Percentiles rank a stretch among this genome's conserved stretches.
phyloP scores from a whole-genome alignment of 2,797 vertebrate genomes.

The Anguilla obscura region DNA sequence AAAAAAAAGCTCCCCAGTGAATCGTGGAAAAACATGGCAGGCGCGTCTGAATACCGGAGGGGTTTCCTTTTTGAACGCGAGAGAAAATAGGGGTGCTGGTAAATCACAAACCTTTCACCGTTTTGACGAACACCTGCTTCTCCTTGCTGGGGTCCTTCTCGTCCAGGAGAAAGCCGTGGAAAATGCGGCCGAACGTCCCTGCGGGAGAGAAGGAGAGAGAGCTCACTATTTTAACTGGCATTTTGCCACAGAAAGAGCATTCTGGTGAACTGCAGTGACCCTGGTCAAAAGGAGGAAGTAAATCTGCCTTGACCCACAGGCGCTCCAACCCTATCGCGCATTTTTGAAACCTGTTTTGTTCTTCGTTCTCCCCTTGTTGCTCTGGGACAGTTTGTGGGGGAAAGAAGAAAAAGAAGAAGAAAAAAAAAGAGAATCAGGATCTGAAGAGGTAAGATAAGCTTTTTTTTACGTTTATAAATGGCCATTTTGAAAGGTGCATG shows the following conservation, averaged over 20 bases:
- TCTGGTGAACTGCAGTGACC: background rate
- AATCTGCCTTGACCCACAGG: background rate
- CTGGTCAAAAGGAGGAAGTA: background rate
- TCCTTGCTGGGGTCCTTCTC: constrained; percentile 97
- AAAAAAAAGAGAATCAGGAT: too few relatives aligned
- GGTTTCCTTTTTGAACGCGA: background rate
- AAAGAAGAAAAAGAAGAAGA: background rate
- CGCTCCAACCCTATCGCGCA: background rate
- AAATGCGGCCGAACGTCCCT: constrained; percentile 99
- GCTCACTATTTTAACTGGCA: background rate
- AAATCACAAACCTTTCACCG: constrained; percentile 87
- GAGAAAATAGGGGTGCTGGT: background rate
- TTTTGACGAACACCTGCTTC: constrained; percentile 94
- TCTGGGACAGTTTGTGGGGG: background rate
- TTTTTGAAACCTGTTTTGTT: background rate
- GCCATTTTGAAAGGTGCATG: background rate
- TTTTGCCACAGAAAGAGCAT: background rate
- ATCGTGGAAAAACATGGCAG: background rate
- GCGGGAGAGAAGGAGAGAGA: constrained; percentile 35
- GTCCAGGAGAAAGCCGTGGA: constrained; percentile 91
- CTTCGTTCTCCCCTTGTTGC: background rate
- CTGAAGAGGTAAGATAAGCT: background rate
- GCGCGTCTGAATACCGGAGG: background rate
- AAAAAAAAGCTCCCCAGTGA: background rate
- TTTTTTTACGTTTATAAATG: constrained; percentile 11